Evolutionary conservation across 2,113 vertebrate genomes (phyloP), one percentile per base, ranked within the genome.

Genomic region (Galbula dea): DNA sequence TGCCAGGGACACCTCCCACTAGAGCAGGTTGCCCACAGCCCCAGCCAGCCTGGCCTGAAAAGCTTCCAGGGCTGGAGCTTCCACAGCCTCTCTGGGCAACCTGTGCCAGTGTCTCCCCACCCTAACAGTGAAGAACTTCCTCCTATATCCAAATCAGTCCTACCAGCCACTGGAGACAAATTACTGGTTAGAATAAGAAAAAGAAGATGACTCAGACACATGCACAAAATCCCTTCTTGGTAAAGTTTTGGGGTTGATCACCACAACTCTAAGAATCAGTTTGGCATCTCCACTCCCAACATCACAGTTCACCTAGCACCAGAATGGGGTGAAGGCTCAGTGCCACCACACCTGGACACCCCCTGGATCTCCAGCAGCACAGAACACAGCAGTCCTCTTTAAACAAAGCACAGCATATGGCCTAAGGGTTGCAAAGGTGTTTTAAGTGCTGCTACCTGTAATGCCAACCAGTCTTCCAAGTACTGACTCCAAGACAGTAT

Each of bases 311-410:
- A 54, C 41, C 43, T 3, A 18, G 39, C 48, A 74, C 30, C n/a
- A 57, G 23, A 48, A 57, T 1, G 9, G 17, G 45, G 57, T 36
- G 32, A 59, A 34, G 34, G 13, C 57, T 68, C 54, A 29, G 29
- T 17, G 41, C 36, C 74, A 46, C 19, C 7, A 8, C 0, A 0
- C 15, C 12, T 51, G 24, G 15, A 43, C 3, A 34, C 16, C 21
- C 22, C 18, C 6, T 9, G 15, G 34, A 68, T 11, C 12, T 22
- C 52, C 67, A 73, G 15, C 45, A 34, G 4, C 6, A 29, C 19
- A 7, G 37, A 68, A 61, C 17, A 48, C 1, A 79, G 29, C 8
- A 34, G 43, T 57, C 36, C 16, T 1, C 7, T 45, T 82, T 34
- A 55, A 43, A 62, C 21, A 34, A 12, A 81, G 68, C 3, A 1